Base-by-base conservation (phyloP, 1,140 invertebrate genomes). In the Apis dorsata region DNA sequence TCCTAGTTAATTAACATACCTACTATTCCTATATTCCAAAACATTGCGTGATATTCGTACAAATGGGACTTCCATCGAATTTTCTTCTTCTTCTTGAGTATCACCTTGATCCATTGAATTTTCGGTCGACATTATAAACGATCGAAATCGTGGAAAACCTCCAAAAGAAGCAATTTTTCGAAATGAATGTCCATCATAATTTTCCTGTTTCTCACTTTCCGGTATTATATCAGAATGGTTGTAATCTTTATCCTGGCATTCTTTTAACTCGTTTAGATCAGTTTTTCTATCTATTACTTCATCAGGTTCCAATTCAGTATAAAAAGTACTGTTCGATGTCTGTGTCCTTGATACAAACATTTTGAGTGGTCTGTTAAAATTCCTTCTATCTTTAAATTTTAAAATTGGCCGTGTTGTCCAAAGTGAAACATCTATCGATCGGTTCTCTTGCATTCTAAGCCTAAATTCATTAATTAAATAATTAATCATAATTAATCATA, bases 301-400 rank as follows among this genome's bases (percentile, higher is more conserved):
- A 8, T 87, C 83, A 1, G 84, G 87, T 11, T 92, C 90, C 55
- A 94, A 81, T 84, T 94, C 91, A 0, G 93, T 92, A 55, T 94
- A 94, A 86, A 94, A 94, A 17, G 86, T 94, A 69, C 93, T 94
- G 15, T 91, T 93, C 0, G 92, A 83, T 66, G 90, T 84, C 66
- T 77, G 90, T 24, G 74, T 90, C 81, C 93, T 94, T 44, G 92
- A 93, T 70, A 92, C 86, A 85, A 94, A 94, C 93, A 94, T 94
- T 69, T 93, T 93, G 81, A 90, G 85, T 34, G 88, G 88, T 28
- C 90, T 88, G 49, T 70, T 69, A 78, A 83, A 84, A 75, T 83
- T 72, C 53, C 76, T 85, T 70, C 82, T 90, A 85, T 93, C 91
- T 77, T 91, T 90, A 88, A 91, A 91, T 86, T 92, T 92, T 75